Percentiles rank a stretch among this genome's conserved stretches.
phyloP scores from a whole-genome alignment of 2,113 vertebrate species.

The Boleophthalmus pectinirostris region DNA sequence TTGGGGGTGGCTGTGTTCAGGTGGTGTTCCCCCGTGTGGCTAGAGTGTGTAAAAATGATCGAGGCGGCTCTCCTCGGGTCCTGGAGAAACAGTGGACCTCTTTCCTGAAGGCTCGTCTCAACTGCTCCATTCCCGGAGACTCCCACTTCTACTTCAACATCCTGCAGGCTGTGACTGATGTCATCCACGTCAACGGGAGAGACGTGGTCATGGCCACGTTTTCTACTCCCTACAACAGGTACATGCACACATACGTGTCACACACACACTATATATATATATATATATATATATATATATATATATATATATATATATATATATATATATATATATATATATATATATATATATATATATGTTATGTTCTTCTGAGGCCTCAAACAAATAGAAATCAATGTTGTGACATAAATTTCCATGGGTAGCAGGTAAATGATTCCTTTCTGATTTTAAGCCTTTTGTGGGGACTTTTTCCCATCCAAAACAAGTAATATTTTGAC shows the following conservation, averaged over 20 bases:
- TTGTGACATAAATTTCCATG: too few species aligned
- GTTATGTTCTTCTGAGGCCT: too few species aligned
- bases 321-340: too few species aligned
- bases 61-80: constrained; percentile 94
- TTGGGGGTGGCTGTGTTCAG: constrained; percentile 64
- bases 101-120: constrained; percentile 94
- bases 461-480: too few species aligned
- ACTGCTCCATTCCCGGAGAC: constrained; percentile 97
- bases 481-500: too few species aligned
- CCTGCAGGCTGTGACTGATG: constrained; percentile 93
- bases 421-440: too few species aligned
- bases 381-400: too few species aligned
- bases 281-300: too few species aligned
- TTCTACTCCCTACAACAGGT: constrained; percentile 99
- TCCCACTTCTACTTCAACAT: constrained; percentile 99
- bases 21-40: constrained; percentile 96
- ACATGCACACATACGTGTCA: constrained; percentile 17
- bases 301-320: too few species aligned
- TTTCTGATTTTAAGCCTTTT: too few species aligned
- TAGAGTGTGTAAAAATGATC: constrained; percentile 95
- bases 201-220: constrained; percentile 96
- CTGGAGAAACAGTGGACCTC: constrained; percentile 99
- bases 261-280: too few species aligned
- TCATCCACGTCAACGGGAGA: constrained; percentile 89
- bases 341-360: too few species aligned